These are phyloP conservation scores for Euwallacea fornicatus DNA, from an alignment of 1,140 invertebrate species.

Conservation along the genomic window DNA sequence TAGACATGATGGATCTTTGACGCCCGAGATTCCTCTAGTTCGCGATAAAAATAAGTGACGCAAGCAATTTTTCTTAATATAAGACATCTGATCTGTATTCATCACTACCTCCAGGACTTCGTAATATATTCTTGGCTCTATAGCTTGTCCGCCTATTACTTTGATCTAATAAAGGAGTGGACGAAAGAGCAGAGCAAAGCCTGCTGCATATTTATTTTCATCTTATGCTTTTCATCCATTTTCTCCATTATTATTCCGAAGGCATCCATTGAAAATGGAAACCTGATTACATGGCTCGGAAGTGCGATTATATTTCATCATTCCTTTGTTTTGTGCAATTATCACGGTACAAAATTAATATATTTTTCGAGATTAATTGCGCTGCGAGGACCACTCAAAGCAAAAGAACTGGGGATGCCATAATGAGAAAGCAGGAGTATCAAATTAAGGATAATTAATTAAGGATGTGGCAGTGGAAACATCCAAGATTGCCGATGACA, in stretches of 20 bases:
- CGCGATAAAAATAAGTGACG: not conserved
- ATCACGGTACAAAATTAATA: slow-evolving; percentile 37
- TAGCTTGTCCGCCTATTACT: slow-evolving; percentile 22
- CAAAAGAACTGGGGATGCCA: not conserved
- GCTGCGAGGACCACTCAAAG: not conserved
- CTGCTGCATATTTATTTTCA: slow-evolving; percentile 42
- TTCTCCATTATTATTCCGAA: slow-evolving; percentile 38
- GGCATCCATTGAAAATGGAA: slow-evolving; percentile 41
- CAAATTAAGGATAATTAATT: not conserved
- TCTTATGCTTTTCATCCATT: slow-evolving; percentile 38
- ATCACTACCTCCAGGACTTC: not conserved
- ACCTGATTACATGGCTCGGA: slow-evolving; percentile 39
- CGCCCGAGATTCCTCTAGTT: too few species aligned
- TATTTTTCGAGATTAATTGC: slow-evolving; percentile 24
- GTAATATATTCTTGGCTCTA: slow-evolving; percentile 10
- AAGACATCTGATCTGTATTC: slow-evolving; percentile 11
- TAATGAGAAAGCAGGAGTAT: not conserved
- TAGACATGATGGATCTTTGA: too few species aligned
- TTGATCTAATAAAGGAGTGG: slow-evolving; percentile 33
- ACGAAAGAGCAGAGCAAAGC: slow-evolving; percentile 31
- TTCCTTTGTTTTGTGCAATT: slow-evolving; percentile 42
- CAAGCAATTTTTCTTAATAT: slow-evolving; percentile 5
- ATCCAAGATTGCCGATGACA: too few species aligned
- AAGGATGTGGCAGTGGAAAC: too few species aligned
- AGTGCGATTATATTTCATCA: slow-evolving; percentile 41